Evolutionary conservation across 2,797 vertebrate genomes (phyloP).

Genomic region (Muscicapa striata): DNA sequence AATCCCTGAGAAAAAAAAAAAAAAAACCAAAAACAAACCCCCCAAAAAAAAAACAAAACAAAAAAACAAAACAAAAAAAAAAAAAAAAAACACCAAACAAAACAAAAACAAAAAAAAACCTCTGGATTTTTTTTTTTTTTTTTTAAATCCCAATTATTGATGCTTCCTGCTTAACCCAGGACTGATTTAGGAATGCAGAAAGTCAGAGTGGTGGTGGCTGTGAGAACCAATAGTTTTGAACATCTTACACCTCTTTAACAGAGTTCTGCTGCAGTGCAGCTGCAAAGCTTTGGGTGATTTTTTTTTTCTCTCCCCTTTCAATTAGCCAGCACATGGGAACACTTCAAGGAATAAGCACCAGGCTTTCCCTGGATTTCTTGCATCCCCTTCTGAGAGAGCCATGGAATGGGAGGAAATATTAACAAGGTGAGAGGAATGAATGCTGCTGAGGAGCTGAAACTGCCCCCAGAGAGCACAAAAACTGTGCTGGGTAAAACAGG

Average conservation of each 20-base stretch:
- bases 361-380: not conserved
- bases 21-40: too few relatives aligned
- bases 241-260: not conserved
- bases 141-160: not conserved
- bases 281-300: not conserved
- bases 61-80: not conserved
- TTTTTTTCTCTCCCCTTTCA: not conserved
- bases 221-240: not conserved
- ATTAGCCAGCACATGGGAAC: not conserved
- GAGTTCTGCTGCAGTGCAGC: not conserved
- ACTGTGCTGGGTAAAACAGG: not conserved
- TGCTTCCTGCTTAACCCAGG: not conserved
- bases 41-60: not conserved
- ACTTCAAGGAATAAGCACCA: not conserved
- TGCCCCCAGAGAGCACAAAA: not conserved
- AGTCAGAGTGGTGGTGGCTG: not conserved
- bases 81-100: not conserved
- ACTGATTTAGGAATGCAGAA: not conserved
- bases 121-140: too few relatives aligned
- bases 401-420: not conserved
- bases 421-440: not conserved
- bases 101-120: too few relatives aligned
- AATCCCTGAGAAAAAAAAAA: not conserved
- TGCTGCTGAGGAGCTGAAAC: not conserved
- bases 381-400: not conserved